Base-by-base conservation (phyloP, 2,113 vertebrate species). In the Gymnarchus niloticus region DNA sequence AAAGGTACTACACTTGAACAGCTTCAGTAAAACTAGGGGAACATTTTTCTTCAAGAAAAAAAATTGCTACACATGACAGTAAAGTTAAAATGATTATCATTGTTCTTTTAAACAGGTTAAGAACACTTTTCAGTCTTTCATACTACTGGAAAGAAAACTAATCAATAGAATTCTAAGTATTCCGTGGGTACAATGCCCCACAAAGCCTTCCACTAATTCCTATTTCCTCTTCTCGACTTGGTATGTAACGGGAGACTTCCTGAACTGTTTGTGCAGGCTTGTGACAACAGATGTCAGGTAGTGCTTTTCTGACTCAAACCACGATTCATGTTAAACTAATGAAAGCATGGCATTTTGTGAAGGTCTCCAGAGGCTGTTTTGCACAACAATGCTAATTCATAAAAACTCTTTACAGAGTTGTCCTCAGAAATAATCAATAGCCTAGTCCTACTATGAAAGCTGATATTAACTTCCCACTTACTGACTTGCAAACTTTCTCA, bases 351-450 rank as follows among this genome's bases (percentile, higher is more conserved):
- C 80, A 82, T 33, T 82, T 82, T 33, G 80, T 52, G 51, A 82
- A 52, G 80, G 80, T 82, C 80, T 78, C 76, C 37, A 19, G 1
- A 7, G 76, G 46, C 76, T 78, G 76, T 0, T 44, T 37, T 78
- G 76, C 76, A 78, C 44, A 78, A 41, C 21, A 19, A 41, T 46
- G 76, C 37, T 41, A 56, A 82, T 33, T 52, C 49, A 51, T 48
- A 82, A 81, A 7, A 19, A 25, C 51, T 33, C 25, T 19, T 19
- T 51, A 82, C 54, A 54, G 51, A 37, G 49, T 14, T 52, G 25
- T 82, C 56, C 49, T 82, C 49, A 82, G 25, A 56, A 37, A 52
- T 82, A 82, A 82, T 82, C 80, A 82, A 82, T 82, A 54, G 7
- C 48, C 2, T 82, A 82, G 37, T 51, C 80, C 80, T 9, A 82